Conservation (phyloP, 2,113 vertebrate species). For the Chlamydotis undulata region DNA sequence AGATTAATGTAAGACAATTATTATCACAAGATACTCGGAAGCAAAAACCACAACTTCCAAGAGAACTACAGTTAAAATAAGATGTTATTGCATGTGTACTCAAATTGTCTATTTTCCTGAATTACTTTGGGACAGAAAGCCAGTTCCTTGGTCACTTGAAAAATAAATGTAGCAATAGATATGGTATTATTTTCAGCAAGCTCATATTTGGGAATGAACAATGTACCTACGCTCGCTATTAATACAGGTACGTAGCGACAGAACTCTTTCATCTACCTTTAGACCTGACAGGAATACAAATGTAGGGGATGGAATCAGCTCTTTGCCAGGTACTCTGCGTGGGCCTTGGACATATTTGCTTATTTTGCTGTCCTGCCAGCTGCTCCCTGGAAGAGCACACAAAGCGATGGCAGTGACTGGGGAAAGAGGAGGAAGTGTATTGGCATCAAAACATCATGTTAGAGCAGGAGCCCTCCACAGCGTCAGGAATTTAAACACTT, state of each 20-base stretch:
- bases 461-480: neutral
- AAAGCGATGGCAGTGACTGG: neutral
- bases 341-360: neutral
- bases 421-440: neutral
- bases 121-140: neutral
- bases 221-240: neutral
- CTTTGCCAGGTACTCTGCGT: rapidly evolving
- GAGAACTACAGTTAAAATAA: neutral
- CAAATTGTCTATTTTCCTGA: neutral
- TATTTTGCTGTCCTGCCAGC: neutral
- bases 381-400: neutral
- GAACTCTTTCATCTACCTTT: neutral
- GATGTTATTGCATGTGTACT: neutral
- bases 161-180: neutral
- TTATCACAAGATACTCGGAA: neutral
- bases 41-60: neutral
- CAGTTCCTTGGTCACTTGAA: neutral
- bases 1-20: neutral
- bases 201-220: neutral
- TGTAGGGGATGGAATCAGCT: neutral
- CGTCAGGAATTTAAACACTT: conserved; percentile 18
- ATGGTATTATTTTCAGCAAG: neutral
- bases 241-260: neutral
- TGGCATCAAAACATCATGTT: neutral
- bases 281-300: neutral